Evolutionary conservation across 2,888 invertebrate species (phyloP).

Genomic region (Lepidochrysops patricia): DNA sequence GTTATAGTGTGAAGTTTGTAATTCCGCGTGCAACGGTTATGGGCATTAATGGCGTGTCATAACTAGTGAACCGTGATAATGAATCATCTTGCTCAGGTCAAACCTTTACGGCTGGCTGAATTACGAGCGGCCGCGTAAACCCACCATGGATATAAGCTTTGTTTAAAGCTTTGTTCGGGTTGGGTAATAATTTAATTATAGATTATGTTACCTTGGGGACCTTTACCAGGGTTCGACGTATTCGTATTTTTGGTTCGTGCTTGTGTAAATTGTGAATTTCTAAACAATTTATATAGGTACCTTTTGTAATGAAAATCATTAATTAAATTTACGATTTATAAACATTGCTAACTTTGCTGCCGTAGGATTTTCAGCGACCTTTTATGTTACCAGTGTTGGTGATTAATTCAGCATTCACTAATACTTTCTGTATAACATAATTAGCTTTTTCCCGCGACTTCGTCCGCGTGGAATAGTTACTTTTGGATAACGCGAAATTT

Average conservation of each 20-base stretch:
- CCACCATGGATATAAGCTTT: slow-evolving; percentile 14
- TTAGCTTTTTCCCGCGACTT: too few species aligned
- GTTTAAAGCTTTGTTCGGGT: slow-evolving; percentile 4
- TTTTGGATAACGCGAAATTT: too few species aligned
- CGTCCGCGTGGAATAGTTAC: too few species aligned
- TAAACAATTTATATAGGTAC: not conserved
- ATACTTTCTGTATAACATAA: too few species aligned
- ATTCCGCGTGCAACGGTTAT: slow-evolving; percentile 23
- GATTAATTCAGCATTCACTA: too few species aligned
- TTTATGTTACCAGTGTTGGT: too few species aligned
- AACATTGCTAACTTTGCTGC: too few species aligned
- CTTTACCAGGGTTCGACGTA: not conserved
- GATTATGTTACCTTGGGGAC: slow-evolving; percentile 3
- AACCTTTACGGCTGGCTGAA: slow-evolving; percentile 31
- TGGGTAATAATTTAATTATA: slow-evolving; percentile 11
- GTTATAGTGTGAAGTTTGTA: not conserved
- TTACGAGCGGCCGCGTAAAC: slow-evolving; percentile 30
- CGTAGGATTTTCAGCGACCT: too few species aligned
- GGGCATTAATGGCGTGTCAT: slow-evolving; percentile 32
- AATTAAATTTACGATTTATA: too few species aligned
- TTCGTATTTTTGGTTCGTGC: not conserved
- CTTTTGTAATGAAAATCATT: too few species aligned
- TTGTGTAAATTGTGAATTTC: not conserved
- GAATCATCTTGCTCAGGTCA: slow-evolving; percentile 32
- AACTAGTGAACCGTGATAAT: slow-evolving; percentile 34